A percentile compares a stretch with the other conserved stretches of the same genome.
Conservation (phyloP, 2,888 invertebrate genomes). For the Panopea generosa region DNA sequence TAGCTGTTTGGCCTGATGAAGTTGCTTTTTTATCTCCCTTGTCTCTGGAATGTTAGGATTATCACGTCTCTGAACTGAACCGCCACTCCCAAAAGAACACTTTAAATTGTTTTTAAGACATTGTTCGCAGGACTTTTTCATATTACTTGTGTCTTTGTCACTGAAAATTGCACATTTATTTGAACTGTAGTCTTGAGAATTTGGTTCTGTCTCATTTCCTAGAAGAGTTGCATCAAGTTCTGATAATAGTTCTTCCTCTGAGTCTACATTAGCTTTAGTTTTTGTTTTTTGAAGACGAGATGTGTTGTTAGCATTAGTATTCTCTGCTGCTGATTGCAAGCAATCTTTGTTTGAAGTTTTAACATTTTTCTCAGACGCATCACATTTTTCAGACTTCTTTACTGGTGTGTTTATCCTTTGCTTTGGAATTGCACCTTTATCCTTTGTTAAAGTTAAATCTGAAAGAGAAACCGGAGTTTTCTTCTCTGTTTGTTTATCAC, state of each 20-base stretch:
- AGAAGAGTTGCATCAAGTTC: slow-evolving; percentile 75
- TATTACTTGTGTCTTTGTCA: not conserved
- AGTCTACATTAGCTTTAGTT: slow-evolving; percentile 29
- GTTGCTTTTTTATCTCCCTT: slow-evolving; percentile 63
- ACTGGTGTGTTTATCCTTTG: not conserved
- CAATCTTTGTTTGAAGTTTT: not conserved
- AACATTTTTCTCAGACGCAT: not conserved
- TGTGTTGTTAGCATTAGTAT: too few species aligned
- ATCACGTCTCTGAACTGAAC: slow-evolving; percentile 8
- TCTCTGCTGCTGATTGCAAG: too few species aligned
- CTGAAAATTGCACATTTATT: slow-evolving; percentile 40
- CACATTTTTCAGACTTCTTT: not conserved
- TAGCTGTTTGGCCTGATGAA: slow-evolving; percentile 67
- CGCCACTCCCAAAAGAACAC: slow-evolving; percentile 30
- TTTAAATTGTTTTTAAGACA: slow-evolving; percentile 49
- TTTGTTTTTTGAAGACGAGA: too few species aligned
- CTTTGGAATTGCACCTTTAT: slow-evolving; percentile 31
- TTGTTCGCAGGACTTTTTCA: slow-evolving; percentile 45
- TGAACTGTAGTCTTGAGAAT: not conserved
- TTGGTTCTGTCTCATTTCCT: not conserved
- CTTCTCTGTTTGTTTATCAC: slow-evolving; percentile 14
- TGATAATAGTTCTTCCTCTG: slow-evolving; percentile 75
- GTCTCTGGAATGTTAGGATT: slow-evolving; percentile 46
- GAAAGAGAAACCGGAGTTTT: not conserved
- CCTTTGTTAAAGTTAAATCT: slow-evolving; percentile 6